These are phyloP conservation scores for Drepana falcataria DNA, from an alignment of 2,888 invertebrate genomes.

Conservation along the genomic window DNA sequence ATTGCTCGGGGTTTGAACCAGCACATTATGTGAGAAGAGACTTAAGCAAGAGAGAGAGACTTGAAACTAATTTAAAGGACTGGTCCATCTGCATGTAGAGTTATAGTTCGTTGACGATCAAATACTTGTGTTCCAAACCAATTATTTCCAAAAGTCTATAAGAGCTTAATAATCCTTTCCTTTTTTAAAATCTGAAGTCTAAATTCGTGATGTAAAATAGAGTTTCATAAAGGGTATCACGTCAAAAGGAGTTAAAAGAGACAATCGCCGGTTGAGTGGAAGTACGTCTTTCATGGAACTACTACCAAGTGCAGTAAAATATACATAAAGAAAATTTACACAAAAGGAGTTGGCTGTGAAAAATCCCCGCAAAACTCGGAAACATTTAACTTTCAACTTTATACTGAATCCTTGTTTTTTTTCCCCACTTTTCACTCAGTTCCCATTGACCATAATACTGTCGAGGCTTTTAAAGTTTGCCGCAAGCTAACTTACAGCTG, in stretches of 20 bases:
- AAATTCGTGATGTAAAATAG: too few relatives aligned
- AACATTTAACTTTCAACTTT: conserved; percentile 56
- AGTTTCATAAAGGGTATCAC: too few relatives aligned
- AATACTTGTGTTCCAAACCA: too few relatives aligned
- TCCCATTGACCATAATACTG: conserved; percentile 52
- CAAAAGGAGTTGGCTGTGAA: conserved; percentile 29
- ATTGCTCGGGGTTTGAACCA: too few relatives aligned
- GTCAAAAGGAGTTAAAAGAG: neutral
- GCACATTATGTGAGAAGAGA: too few relatives aligned
- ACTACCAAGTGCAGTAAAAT: neutral
- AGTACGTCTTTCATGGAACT: neutral
- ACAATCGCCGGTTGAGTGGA: neutral
- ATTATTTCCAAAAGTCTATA: too few relatives aligned
- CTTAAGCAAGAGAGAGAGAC: too few relatives aligned
- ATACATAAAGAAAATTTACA: conserved; percentile 23
- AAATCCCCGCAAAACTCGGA: conserved; percentile 38
- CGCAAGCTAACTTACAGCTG: conserved; percentile 38
- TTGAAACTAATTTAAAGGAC: too few relatives aligned
- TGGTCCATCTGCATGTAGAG: too few relatives aligned
- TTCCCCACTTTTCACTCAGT: conserved; percentile 39
- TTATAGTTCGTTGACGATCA: too few relatives aligned
- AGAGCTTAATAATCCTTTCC: too few relatives aligned
- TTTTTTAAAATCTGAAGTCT: too few relatives aligned
- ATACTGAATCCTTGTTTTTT: conserved; percentile 40
- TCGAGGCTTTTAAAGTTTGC: conserved; percentile 39